phyloP scores from a whole-genome alignment of 2,113 vertebrate species.

The Gulo gulo region DNA sequence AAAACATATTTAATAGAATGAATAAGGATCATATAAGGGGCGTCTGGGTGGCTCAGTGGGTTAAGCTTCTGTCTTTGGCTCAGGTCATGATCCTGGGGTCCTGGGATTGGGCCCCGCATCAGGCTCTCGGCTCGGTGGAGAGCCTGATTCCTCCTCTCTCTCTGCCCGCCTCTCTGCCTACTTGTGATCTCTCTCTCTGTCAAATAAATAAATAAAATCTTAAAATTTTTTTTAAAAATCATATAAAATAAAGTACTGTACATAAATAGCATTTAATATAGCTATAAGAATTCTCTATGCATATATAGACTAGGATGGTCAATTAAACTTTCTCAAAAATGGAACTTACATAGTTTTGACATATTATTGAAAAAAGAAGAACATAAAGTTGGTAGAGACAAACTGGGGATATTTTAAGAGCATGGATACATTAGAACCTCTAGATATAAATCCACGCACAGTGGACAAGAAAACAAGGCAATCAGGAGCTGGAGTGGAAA shows the following conservation, averaged over 20 bases:
- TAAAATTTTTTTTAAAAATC: neutral
- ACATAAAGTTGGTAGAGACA: neutral
- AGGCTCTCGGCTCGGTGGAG: no score
- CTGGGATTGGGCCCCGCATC: no score
- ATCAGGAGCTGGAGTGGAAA: neutral
- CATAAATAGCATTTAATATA: neutral
- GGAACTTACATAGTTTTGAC: neutral
- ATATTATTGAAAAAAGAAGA: neutral
- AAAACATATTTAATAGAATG: neutral
- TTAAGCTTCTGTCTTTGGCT: no score
- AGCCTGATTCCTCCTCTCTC: no score
- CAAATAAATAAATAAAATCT: no score
- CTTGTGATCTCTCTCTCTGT: no score
- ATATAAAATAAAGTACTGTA: neutral
- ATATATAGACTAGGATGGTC: neutral
- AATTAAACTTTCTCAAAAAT: neutral
- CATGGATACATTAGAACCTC: neutral
- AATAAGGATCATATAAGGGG: neutral
- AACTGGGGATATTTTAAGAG: neutral
- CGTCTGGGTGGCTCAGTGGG: no score
- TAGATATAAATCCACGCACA: neutral
- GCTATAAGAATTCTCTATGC: neutral
- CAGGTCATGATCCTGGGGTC: no score
- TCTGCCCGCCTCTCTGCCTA: no score
- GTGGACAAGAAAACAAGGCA: neutral